Conservation (phyloP, 1,140 invertebrate species). For the Stenopsyche tienmushanensis region DNA sequence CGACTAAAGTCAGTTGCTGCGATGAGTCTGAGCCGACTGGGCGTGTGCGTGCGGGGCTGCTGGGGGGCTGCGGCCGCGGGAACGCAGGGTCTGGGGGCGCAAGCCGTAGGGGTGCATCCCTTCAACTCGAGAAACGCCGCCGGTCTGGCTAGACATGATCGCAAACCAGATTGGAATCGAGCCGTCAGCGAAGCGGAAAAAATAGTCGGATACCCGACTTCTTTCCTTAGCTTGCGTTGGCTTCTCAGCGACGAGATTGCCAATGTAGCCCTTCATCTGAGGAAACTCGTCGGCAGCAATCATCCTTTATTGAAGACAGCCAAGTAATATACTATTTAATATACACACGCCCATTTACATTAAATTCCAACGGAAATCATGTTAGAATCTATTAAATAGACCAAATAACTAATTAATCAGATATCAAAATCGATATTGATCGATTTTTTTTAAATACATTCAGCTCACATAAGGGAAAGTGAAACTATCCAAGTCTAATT, state of each 20-base stretch:
- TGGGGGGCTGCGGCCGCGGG: neutral
- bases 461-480: too few species aligned
- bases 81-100: neutral
- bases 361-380: too few species aligned
- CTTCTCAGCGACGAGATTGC: slow-evolving; percentile 87
- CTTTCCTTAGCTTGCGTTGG: slow-evolving; percentile 83
- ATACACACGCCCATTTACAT: too few species aligned
- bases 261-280: slow-evolving; percentile 81
- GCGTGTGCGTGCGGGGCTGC: neutral
- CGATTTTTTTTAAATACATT: too few species aligned
- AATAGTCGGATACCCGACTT: slow-evolving; percentile 89
- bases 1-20: neutral
- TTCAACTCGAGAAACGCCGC: neutral
- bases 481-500: too few species aligned
- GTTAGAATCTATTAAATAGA: too few species aligned
- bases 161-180: slow-evolving; percentile 80
- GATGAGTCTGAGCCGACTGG: slow-evolving; percentile 20
- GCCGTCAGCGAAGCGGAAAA: slow-evolving; percentile 89
- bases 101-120: neutral
- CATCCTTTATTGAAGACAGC: slow-evolving; percentile 92
- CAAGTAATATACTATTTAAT: too few species aligned
- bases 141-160: slow-evolving; percentile 50
- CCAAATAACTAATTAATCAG: too few species aligned
- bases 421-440: too few species aligned
- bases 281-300: slow-evolving; percentile 87